Evolutionary conservation across 1,140 invertebrate species (phyloP), one percentile per base, ranked within the genome.

Genomic region (Musca vetustissima): DNA sequence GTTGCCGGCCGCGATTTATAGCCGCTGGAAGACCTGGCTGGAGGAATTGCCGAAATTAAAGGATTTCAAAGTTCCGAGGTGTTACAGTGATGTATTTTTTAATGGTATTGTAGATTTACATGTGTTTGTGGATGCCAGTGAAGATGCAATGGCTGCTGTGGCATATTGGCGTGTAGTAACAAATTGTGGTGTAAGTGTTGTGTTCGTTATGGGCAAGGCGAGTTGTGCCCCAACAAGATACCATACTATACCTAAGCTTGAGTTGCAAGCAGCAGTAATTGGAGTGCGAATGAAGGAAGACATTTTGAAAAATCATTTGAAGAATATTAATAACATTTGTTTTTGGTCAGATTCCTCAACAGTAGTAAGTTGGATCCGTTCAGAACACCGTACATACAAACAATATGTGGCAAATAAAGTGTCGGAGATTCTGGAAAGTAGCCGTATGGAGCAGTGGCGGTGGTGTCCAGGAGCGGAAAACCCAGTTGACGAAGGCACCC

Each of bases 231-330:
- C 81, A 13, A 14, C 81, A 15, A 77, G 76, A 50, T 21, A 55
- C 9, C 15, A 74, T 4, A 75, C 77, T 1, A 79, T 82, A 53
- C 78, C 82, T 0, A 64, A 76, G 19, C 53, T 83, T 7, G 81
- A 84, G 69, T 65, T 83, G 1, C 71, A 78, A 43, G 82, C 76
- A 1, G 77, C 78, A 4, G 49, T 79, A 4, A 55, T n/a, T 81
- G 75, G 73, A 9, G 57, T 49, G 1, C 71, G 78, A 47, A 15
- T 85, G 8, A 71, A 72, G 1, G 21, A 32, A 8, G 49, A 43
- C 11, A 53, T 69, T 19, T 43, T 52, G 21, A 8, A 69, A 36
- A 11, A 19, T 3, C 59, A 69, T 43, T 14, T 7, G 7, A 14
- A 65, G 4, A 25, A 52, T 9, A 19, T 64, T 13, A n/a, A 13